Base-by-base conservation (phyloP, 2,113 vertebrate species). In the Artemisiospiza belli region DNA sequence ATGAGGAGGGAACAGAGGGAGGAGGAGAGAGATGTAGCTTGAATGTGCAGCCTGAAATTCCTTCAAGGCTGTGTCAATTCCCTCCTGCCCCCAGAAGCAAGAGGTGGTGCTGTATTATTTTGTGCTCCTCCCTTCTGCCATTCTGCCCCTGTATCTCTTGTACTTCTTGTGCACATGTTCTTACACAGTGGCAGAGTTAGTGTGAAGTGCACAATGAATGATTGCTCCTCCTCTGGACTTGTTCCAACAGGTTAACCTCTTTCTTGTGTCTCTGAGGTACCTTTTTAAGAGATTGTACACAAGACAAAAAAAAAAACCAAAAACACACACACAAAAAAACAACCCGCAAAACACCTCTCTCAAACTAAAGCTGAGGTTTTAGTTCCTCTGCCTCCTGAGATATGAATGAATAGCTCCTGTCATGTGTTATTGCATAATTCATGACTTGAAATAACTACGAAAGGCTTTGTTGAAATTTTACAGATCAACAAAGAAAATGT, bases 401-500 rank as follows among this genome's bases (percentile, higher is more conserved):
- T 55, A 90, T 35, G 41, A 89, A 90, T 54, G n/a, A 81, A 89
- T 64, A 73, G 43, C 15, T 85, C 46, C 46, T 76, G 59, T 92
- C 70, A 35, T 30, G 31, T 67, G 44, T 23, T 92, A 28, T 35
- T 96, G 79, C 39, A 83, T 86, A 95, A 93, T 77, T 91, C 79
- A 92, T 92, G 33, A 90, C n/a, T 27, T 72, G 76, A 88, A 94
- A 83, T 74, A 90, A 68, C 64, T 86, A 49, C 17, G 37, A 77
- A 92, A 78, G 68, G 30, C 37, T 89, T 94, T 83, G 35, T 46
- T 90, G 64, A 83, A 88, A 90, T 88, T 77, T 77, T 91, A 54
- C 46, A 81, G 31, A 83, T 86, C 55, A 64, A 24, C 33, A 44
- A 72, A 88, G 79, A 94, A 93, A 91, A 91, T 21, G 16, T 89